Conservation (phyloP, 1,140 invertebrate genomes). For the Hyphantria cunea region DNA sequence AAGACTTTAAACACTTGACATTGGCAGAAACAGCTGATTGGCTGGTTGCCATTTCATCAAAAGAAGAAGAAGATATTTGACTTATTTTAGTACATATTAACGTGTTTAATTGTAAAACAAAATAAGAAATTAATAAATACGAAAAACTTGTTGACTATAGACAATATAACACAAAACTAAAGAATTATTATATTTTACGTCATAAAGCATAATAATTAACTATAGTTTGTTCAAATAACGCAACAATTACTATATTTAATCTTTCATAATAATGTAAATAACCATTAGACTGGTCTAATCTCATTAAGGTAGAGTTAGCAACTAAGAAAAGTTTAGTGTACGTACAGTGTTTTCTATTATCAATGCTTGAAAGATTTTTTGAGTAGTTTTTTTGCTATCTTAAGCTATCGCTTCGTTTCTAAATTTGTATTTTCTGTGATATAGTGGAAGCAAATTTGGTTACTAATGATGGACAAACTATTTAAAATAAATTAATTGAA, state of each 20-base stretch:
- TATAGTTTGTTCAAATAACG: slow-evolving; percentile 36
- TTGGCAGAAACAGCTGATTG: background rate
- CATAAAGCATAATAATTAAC: slow-evolving; percentile 46
- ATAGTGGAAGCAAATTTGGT: background rate
- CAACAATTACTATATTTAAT: slow-evolving; percentile 38
- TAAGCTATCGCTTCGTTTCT: slow-evolving; percentile 47
- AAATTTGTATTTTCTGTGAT: slow-evolving; percentile 45
- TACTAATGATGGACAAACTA: no score
- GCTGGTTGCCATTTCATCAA: no score
- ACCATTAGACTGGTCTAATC: slow-evolving; percentile 33
- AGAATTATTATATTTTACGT: slow-evolving; percentile 40
- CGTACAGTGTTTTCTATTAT: slow-evolving; percentile 8
- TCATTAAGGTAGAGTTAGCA: slow-evolving; percentile 29
- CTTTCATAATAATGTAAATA: slow-evolving; percentile 34
- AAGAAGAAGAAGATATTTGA: slow-evolving; percentile 12
- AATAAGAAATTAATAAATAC: slow-evolving; percentile 19
- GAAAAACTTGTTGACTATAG: slow-evolving; percentile 27
- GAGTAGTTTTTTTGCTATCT: slow-evolving; percentile 27
- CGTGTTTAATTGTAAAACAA: slow-evolving; percentile 1
- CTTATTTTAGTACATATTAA: background rate
- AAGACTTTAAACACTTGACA: no score
- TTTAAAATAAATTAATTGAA: no score
- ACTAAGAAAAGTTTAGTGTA: slow-evolving; percentile 1
- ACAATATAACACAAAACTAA: slow-evolving; percentile 49
- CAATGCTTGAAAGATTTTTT: background rate